These are phyloP conservation scores for Rhineura floridana DNA, from an alignment of 2,113 vertebrate genomes.

Conservation along the genomic window DNA sequence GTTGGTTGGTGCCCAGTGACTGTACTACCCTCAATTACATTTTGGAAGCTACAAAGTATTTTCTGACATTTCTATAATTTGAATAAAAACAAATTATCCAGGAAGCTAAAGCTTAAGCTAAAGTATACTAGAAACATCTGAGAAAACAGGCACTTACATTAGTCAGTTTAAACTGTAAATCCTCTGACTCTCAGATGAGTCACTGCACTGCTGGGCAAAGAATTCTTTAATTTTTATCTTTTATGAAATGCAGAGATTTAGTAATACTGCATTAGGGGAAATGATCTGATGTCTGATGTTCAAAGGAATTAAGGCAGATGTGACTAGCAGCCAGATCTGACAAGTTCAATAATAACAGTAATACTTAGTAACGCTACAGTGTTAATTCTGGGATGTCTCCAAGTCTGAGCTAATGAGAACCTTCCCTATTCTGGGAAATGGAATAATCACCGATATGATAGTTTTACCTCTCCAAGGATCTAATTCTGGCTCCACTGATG, in stretches of 20 bases:
- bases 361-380: background rate
- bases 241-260: background rate
- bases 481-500: background rate
- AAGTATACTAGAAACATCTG: background rate
- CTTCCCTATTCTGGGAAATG: conserved; percentile 19
- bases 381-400: conserved; percentile 1
- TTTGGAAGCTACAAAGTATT: conserved; percentile 39
- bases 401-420: conserved; percentile 1
- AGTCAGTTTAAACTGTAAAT: background rate
- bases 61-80: conserved; percentile 45
- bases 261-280: conserved; percentile 9
- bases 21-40: background rate
- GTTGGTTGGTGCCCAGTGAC: conserved; percentile 39
- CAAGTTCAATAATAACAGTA: background rate
- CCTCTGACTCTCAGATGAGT: conserved; percentile 18
- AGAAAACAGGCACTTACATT: background rate
- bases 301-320: conserved; percentile 21
- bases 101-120: conserved; percentile 39
- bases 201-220: background rate
- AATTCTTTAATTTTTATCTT: background rate
- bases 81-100: conserved; percentile 51
- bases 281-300: conserved; percentile 15
- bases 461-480: background rate
- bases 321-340: conserved; percentile 26
- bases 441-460: background rate